These are phyloP conservation scores for Phataginus tetradactyla DNA, from an alignment of 2,797 vertebrate genomes.

Conservation along the genomic window DNA sequence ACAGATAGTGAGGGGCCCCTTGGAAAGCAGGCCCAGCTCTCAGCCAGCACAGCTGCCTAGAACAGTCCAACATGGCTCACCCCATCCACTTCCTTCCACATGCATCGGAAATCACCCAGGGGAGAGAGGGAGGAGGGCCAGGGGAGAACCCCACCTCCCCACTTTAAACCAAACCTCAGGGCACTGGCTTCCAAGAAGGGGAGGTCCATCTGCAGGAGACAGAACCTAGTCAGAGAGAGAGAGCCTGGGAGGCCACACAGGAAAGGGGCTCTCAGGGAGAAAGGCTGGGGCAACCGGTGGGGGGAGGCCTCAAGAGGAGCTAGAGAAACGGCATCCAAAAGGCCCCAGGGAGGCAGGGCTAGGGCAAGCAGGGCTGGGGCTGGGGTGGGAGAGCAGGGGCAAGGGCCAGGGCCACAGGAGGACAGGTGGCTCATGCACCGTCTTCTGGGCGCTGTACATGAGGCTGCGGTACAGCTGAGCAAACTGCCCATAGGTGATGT, in stretches of 20 bases:
- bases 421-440: constrained; percentile 84
- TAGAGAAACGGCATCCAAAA: background rate
- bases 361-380: background rate
- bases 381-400: background rate
- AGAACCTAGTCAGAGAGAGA: constrained; percentile 66
- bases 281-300: background rate
- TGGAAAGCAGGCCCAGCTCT: background rate
- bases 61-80: background rate
- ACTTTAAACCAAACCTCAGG: constrained; percentile 74
- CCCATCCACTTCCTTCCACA: background rate
- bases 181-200: constrained; percentile 90
- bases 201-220: constrained; percentile 91
- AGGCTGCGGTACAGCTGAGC: constrained; percentile 96
- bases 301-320: background rate
- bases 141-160: constrained; percentile 23
- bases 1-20: background rate
- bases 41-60: background rate
- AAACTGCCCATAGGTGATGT: constrained; percentile 97
- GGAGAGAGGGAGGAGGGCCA: background rate
- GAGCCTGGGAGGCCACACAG: background rate
- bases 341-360: background rate
- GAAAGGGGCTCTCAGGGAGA: constrained; percentile 62
- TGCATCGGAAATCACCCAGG: background rate
- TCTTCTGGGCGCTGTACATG: constrained; percentile 98
- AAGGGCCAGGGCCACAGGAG: background rate